Evolutionary conservation across 2,113 vertebrate genomes (phyloP), one percentile per base, ranked within the genome.

Genomic region (Macheiramphus alcinus): DNA sequence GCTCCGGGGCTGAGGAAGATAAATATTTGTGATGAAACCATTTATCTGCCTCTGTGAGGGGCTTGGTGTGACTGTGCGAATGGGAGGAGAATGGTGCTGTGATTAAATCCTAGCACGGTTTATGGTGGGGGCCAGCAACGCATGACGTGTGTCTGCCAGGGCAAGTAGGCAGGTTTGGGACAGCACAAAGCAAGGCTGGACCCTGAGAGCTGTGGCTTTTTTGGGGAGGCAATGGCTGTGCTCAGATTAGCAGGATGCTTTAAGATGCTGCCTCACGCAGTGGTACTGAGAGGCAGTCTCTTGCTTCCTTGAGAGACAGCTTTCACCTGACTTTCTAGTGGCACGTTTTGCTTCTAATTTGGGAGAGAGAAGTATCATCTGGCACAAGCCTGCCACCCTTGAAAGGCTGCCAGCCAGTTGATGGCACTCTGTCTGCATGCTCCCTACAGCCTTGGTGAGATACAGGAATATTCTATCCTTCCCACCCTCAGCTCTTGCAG

Each of bases 331-430:
- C 95, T 95, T 93, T 61, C 91, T 94, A 95, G 93, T 89, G 91
- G 94, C 96, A 96, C 74, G 56, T 96, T 97, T 93, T 89, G 94
- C 96, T 97, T 91, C 95, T 96, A 93, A 95, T 96, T 79, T 42
- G 61, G 89, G 93, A 88, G 63, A 89, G 65, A 40, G 86, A 31
- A 94, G 86, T 50, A 52, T 70, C 56, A 97, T 80, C 84, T 96
- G 95, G 95, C 93, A 81, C 89, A 52, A 81, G 93, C 29, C 89
- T 96, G 94, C 93, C 91, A 85, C 84, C 95, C 88, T 40, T 68
- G 94, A 96, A 22, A 94, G 84, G 72, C 89, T 95, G 95, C 95
- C 96, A 96, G 83, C 32, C 80, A 20, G 55, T 91, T 58, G n/a
- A n/a, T 95, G 96, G 83, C 92, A 73, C 62, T 45, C 36, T 68